Percentiles rank a stretch among this genome's conserved stretches.
Conservation (phyloP, 2,797 vertebrate species). For the Anas flavirostris region DNA sequence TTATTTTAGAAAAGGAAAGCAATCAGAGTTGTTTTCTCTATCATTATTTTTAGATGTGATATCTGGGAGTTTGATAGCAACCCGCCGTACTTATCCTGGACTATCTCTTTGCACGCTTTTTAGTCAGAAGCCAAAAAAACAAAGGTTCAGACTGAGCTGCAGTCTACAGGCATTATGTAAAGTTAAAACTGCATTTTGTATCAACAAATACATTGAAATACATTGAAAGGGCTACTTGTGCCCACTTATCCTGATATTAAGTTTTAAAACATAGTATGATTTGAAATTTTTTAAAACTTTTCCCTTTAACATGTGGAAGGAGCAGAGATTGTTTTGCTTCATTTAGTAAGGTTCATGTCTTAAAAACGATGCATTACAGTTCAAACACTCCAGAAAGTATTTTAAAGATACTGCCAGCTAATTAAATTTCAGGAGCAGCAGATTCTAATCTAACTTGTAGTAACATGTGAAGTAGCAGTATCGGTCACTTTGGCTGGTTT, state of each 20-base stretch:
- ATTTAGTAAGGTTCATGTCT: constrained; percentile 6
- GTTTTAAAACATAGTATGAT: constrained; percentile 12
- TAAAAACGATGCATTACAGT: neutral
- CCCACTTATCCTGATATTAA: neutral
- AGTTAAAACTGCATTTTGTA: constrained; percentile 16
- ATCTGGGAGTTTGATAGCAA: constrained; percentile 36
- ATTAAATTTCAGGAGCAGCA: neutral
- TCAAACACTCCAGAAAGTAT: neutral
- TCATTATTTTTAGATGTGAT: neutral
- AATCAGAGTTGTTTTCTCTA: neutral
- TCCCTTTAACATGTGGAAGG: neutral
- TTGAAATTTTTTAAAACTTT: neutral
- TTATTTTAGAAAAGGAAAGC: constrained; percentile 13
- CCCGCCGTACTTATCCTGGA: neutral
- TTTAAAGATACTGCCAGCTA: neutral
- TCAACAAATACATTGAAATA: neutral
- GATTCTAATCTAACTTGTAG: neutral
- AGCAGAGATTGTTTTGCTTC: constrained; percentile 6
- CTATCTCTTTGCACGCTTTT: neutral
- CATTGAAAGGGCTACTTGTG: constrained; percentile 11
- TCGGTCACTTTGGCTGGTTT: neutral
- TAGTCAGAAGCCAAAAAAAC: constrained; percentile 34
- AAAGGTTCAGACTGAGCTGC: neutral
- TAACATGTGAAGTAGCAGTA: neutral
- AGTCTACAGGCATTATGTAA: constrained; percentile 7